These are phyloP conservation scores for Xanthia togata DNA, from an alignment of 2,888 invertebrate genomes.

Conservation along the genomic window DNA sequence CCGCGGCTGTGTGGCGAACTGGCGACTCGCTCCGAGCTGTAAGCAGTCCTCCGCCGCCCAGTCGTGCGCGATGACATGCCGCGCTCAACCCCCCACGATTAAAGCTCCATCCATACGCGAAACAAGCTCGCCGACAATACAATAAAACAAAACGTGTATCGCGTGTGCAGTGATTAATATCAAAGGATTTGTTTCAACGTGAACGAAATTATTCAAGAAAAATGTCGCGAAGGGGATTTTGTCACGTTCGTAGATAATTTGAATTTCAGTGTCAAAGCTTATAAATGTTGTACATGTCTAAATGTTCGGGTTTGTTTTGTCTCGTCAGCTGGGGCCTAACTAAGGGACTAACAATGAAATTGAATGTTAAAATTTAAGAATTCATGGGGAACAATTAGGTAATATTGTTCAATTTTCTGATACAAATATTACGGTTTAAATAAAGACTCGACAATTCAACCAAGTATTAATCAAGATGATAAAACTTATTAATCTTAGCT, in stretches of 20 bases:
- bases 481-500: slow-evolving; percentile 44
- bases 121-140: slow-evolving; percentile 61
- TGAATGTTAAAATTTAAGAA: slow-evolving; percentile 67
- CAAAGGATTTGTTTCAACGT: slow-evolving; percentile 65
- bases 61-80: slow-evolving; percentile 84
- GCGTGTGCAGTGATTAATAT: slow-evolving; percentile 77
- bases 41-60: slow-evolving; percentile 83
- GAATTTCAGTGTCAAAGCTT: slow-evolving; percentile 84
- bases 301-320: slow-evolving; percentile 71
- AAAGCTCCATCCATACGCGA: slow-evolving; percentile 70
- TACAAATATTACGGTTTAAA: slow-evolving; percentile 43
- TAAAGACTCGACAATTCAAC: slow-evolving; percentile 52
- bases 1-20: slow-evolving; percentile 60
- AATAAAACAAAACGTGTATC: slow-evolving; percentile 62
- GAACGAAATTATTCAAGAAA: slow-evolving; percentile 69
- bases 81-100: slow-evolving; percentile 69
- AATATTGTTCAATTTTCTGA: slow-evolving; percentile 59
- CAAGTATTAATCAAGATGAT: slow-evolving; percentile 48
- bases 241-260: slow-evolving; percentile 86
- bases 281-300: slow-evolving; percentile 81
- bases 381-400: slow-evolving; percentile 72
- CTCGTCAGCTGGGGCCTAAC: slow-evolving; percentile 67
- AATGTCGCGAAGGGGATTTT: slow-evolving; percentile 77
- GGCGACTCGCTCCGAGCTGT: slow-evolving; percentile 76
- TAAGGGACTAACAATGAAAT: slow-evolving; percentile 76